These are phyloP conservation scores for Sisor rabdophorus DNA, from an alignment of 2,113 vertebrate genomes.

Conservation along the genomic window DNA sequence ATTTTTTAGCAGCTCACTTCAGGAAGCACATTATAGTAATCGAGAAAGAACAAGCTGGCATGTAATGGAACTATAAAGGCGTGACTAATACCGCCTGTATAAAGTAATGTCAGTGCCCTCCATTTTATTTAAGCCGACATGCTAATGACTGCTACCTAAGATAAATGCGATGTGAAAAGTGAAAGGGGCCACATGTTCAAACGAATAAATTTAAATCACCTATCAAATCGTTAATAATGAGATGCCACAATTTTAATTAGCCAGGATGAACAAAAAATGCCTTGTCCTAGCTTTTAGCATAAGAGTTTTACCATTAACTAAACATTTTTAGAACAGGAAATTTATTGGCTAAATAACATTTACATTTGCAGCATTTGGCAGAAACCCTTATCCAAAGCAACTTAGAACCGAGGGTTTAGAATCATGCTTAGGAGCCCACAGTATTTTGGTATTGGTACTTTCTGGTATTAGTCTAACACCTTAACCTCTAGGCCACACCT, in stretches of 20 bases:
- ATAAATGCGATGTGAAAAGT: conserved; percentile 38
- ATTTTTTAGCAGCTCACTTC: conserved; percentile 72
- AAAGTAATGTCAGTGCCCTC: conserved; percentile 56
- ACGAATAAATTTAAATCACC: conserved; percentile 19
- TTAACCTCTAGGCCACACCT: no score
- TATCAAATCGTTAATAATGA: conserved; percentile 53
- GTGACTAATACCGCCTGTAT: conserved; percentile 69
- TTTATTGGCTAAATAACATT: conserved; percentile 15
- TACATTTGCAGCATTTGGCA: no score
- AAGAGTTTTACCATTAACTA: conserved; percentile 13
- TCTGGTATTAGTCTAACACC: no score
- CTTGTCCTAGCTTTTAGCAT: conserved; percentile 12
- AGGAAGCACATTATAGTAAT: conserved; percentile 70
- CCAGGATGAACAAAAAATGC: conserved; percentile 37
- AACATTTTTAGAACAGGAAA: conserved; percentile 4
- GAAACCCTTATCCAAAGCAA: no score
- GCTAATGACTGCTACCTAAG: conserved; percentile 56
- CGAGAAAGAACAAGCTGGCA: conserved; percentile 67
- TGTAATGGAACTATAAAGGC: conserved; percentile 70
- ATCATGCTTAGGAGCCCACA: no score
- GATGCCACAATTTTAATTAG: conserved; percentile 38
- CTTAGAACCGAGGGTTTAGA: no score
- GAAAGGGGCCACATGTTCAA: conserved; percentile 13
- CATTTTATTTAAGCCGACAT: conserved; percentile 41
- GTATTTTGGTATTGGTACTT: no score